Base-by-base conservation (phyloP, 1,140 invertebrate species). In the Drosophila teissieri region DNA sequence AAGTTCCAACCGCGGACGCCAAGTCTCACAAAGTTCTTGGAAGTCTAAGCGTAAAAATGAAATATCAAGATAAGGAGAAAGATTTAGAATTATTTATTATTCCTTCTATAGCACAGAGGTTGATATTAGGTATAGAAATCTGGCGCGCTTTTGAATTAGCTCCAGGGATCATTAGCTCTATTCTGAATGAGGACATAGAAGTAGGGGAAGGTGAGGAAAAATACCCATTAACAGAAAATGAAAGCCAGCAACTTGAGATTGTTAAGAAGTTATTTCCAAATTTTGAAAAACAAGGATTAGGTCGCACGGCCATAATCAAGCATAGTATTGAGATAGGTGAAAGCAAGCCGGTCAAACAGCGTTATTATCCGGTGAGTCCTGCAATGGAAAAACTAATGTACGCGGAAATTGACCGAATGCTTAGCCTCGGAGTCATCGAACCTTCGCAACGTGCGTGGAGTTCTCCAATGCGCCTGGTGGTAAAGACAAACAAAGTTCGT, bases 91-190 rank as follows among this genome's bases (percentile, higher is more conserved):
- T 45, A 4, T 57, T 31, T 6, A 31, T 56, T 14, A 56, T 44
- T 7, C 39, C n/a, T 31, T 56, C 39, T 12, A 31, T 17, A 24
- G n/a, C 54, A 2, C 54, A 56, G 24, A 27, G n/a, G 27, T 44
- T 44, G 15, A 44, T 56, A 42, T n/a, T 44, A 44, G 24, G 54
- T n/a, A 44, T 56, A 24, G 54, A 44, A 17, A 44, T 56, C 24
- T 56, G 39, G 15, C 54, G 54, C 1, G 39, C 37, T 39, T n/a
- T n/a, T 39, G 37, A 6, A 39, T n/a, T n/a, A n/a, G 37, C 39
- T 11, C 24, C 54, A 0, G n/a, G 54, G 4, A 44, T 19, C 11
- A 17, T 56, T 22, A 12, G 11, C 24, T 42, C 8, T 17, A 17
- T 42, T 8, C 8, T 42, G 40, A 42, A 2, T 2, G 40, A 42